phyloP scores from a whole-genome alignment of 1,140 invertebrate genomes.

The Dreissena rostriformis region DNA sequence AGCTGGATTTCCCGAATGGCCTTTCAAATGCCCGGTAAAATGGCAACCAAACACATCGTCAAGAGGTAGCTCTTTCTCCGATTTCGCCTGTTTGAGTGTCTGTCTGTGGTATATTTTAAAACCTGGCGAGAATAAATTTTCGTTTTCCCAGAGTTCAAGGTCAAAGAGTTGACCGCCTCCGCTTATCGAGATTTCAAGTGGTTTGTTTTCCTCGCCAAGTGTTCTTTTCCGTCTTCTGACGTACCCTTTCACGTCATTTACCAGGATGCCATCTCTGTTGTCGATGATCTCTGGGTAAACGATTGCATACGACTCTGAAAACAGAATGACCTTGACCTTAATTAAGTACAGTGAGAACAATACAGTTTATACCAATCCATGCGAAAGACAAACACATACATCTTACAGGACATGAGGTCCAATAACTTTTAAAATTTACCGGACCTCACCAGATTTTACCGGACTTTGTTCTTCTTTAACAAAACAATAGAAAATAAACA shows the following conservation, averaged over 20 bases:
- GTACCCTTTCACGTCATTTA: slow-evolving; percentile 47
- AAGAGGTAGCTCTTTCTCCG: slow-evolving; percentile 13
- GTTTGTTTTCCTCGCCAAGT: slow-evolving; percentile 43
- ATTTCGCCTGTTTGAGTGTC: slow-evolving; percentile 20
- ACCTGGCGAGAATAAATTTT: slow-evolving; percentile 32
- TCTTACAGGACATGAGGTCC: too few species aligned
- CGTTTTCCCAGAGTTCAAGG: slow-evolving; percentile 54
- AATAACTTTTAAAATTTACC: too few species aligned
- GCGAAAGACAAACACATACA: too few species aligned
- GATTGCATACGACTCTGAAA: slow-evolving; percentile 42
- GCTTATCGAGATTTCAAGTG: slow-evolving; percentile 44
- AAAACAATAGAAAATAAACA: too few species aligned
- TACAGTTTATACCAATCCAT: too few species aligned
- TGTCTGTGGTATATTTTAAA: slow-evolving; percentile 52
- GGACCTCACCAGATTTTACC: too few species aligned
- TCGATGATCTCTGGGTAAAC: slow-evolving; percentile 47
- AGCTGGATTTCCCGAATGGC: slow-evolving; percentile 9
- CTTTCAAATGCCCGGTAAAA: slow-evolving; percentile 52
- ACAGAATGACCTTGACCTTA: neutral
- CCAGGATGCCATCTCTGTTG: slow-evolving; percentile 31
- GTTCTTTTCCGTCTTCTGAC: slow-evolving; percentile 38
- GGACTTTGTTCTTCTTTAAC: too few species aligned
- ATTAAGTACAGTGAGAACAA: too few species aligned
- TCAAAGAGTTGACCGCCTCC: slow-evolving; percentile 38
- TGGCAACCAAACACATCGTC: slow-evolving; percentile 48